These are phyloP conservation scores for Oreortyx pictus DNA, from an alignment of 2,797 vertebrate species.

Conservation along the genomic window DNA sequence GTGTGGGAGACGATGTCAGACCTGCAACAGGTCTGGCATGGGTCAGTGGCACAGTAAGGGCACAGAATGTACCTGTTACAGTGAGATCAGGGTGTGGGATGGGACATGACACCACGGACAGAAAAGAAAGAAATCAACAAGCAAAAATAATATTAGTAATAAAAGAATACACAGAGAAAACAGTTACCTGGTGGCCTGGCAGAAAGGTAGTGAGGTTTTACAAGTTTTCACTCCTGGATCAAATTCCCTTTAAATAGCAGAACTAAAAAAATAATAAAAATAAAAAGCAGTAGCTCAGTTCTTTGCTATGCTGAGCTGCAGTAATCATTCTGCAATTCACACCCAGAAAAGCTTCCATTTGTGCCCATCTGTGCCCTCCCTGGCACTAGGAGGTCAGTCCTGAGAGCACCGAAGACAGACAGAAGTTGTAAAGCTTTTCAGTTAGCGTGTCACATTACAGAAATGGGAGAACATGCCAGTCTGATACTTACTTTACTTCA, in stretches of 20 bases:
- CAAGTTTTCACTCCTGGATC: neutral
- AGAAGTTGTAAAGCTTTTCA: neutral
- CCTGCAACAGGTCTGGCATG: slow-evolving; percentile 42
- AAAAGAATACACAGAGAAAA: neutral
- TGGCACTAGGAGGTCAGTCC: neutral
- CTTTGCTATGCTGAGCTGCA: neutral
- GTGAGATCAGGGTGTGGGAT: neutral
- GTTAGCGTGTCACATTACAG: neutral
- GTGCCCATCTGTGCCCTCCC: neutral
- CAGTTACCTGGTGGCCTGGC: neutral
- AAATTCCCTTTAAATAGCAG: neutral
- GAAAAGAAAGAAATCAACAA: neutral
- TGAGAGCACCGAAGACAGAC: neutral
- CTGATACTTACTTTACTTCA: neutral
- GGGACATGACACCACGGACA: neutral
- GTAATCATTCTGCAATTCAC: neutral
- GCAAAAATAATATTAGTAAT: neutral
- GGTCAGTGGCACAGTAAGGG: slow-evolving; percentile 41
- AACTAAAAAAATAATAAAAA: neutral
- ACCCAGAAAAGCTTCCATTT: neutral
- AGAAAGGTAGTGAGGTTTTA: neutral
- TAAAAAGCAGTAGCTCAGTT: neutral
- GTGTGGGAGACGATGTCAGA: slow-evolving; percentile 17
- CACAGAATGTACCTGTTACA: slow-evolving; percentile 11
- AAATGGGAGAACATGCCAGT: neutral